Evolutionary conservation across 2,797 vertebrate genomes (phyloP).

Genomic region (Aquila chrysaetos): DNA sequence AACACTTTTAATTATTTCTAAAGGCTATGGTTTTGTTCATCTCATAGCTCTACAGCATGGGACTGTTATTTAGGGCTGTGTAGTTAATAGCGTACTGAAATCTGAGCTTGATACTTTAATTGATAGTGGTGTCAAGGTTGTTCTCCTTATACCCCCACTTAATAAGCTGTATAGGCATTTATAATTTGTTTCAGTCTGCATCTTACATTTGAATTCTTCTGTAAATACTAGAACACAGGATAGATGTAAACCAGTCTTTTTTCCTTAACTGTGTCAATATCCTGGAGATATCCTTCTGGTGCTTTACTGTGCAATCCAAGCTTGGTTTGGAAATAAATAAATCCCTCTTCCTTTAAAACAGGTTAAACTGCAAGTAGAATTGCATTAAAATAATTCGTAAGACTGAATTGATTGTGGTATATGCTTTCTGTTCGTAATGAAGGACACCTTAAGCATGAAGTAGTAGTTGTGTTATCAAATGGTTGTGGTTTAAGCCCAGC

Average conservation of each 20-base stretch:
- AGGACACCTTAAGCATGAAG: background rate
- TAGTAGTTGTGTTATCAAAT: background rate
- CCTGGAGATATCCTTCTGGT: background rate
- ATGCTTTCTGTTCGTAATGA: background rate
- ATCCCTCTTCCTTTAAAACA: background rate
- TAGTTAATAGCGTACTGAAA: background rate
- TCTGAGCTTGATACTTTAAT: background rate
- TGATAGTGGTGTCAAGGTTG: background rate
- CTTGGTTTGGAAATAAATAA: background rate
- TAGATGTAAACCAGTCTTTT: background rate
- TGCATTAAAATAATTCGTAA: background rate
- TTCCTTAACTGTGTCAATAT: background rate
- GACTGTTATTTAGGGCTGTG: background rate
- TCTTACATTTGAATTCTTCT: background rate
- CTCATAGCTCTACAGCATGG: background rate
- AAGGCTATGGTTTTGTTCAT: background rate
- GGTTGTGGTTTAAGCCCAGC: no score
- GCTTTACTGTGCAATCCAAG: background rate
- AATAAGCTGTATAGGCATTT: background rate
- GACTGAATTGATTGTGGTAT: background rate
- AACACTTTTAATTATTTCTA: background rate
- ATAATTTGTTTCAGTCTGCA: background rate
- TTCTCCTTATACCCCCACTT: background rate
- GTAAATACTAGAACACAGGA: background rate
- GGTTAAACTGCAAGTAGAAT: background rate